phyloP scores from a whole-genome alignment of 2,113 vertebrate genomes.

The Lamprotornis superbus region DNA sequence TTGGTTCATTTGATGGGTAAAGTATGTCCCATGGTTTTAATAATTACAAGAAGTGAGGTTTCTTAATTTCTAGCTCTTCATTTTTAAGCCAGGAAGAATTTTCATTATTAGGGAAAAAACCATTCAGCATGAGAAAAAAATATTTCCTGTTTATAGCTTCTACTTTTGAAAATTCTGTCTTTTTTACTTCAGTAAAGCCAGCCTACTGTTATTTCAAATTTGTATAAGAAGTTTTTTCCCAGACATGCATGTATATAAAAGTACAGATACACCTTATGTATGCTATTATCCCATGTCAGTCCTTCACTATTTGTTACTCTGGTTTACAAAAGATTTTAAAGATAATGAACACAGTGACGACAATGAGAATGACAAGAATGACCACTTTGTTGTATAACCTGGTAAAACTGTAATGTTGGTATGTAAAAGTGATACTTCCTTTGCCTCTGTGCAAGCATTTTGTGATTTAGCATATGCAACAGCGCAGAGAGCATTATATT shows the following conservation, averaged over 20 bases:
- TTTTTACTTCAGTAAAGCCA: background rate
- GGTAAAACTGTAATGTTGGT: background rate
- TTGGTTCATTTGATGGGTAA: background rate
- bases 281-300: background rate
- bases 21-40: background rate
- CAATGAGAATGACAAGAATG: background rate
- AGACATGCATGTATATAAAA: accelerated
- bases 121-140: background rate
- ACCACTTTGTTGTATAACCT: background rate
- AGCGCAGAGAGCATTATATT: background rate
- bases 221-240: background rate
- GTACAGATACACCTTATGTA: background rate
- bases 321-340: background rate
- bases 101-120: background rate
- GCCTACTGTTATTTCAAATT: background rate
- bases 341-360: background rate
- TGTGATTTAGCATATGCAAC: background rate
- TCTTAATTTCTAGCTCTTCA: background rate
- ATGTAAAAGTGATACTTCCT: background rate
- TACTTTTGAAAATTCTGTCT: background rate
- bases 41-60: background rate
- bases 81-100: background rate
- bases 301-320: background rate
- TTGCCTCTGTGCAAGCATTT: background rate
- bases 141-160: background rate